Evolutionary conservation across 2,113 vertebrate species (phyloP), one percentile per base, ranked within the genome.

Genomic region (Macroglossus sobrinus): DNA sequence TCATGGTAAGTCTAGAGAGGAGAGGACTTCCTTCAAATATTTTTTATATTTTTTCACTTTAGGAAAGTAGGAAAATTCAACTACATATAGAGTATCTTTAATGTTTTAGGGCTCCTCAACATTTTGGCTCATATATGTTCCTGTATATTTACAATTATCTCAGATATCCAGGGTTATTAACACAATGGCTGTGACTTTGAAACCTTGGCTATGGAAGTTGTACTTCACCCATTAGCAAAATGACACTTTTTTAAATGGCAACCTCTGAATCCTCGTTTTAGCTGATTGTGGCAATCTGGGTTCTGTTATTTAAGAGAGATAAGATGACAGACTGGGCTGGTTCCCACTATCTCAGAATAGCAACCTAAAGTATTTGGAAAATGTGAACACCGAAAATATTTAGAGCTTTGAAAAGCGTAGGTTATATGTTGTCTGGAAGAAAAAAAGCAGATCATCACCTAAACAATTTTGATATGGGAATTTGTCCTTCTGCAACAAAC

Each of bases 251-350:
- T 79, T 88, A 10, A 80, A 63, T 22, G 82, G 97, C 86, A 89
- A 96, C 92, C 81, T 92, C 93, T 94, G 96, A 97, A 97, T 93
- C 26, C 0, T 61, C 86, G 71, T 97, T 98, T 96, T 94, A 5
- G 81, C 61, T 92, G 95, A 93, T 91, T 94, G 95, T 94, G 89
- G 96, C 93, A 98, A 50, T 96, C 96, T 95, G 96, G 94, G 85
- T 98, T 98, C 97, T 96, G 96, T 98, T 98, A 98, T 71, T 89
- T 94, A 92, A 97, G 94, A 95, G 96, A 97, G 97, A 97, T 98
- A 98, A 97, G 95, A 96, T 97, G 96, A 97, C 88, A 97, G 92
- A 93, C 94, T 97, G 96, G 94, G 91, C 85, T 97, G 96, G 91
- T 97, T 96, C 91, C 96, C 84, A 94, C 97, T 98, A 97, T 98